Base-by-base conservation (phyloP, 2,113 vertebrate species). In the Fregata magnificens region DNA sequence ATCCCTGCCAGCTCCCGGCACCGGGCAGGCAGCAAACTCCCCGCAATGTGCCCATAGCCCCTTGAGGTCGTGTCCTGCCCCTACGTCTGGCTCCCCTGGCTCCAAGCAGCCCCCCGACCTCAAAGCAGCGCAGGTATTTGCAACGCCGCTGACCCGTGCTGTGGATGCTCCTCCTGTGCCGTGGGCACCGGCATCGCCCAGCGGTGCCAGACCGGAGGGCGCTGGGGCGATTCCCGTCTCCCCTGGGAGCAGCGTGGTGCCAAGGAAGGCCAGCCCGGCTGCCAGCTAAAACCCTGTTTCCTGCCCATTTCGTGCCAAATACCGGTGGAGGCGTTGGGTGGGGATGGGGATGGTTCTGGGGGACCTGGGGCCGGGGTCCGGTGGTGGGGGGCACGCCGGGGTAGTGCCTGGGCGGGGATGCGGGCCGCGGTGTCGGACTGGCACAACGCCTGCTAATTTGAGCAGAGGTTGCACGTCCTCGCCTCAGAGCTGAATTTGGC, bases 21-120 rank as follows among this genome's bases (percentile, higher is more conserved):
- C 34, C 1, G 6, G 52, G 26, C 36, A 5, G 40, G 49, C 84
- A 50, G 19, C 22, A 17, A 34, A 9, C 8, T 20, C 16, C 36
- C 6, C 16, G 3, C 24, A 2, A 0, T 3, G 6, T 22, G 4
- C 65, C 53, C 77, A 0, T 1, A 34, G 10, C 47, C 34, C 77
- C 81, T 13, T 13, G 9, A 13, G 24, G 7, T 21, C n/a, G 1
- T 8, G 12, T 2, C 29, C 40, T 53, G 17, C 29, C 62, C 34
- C 28, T 28, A 0, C 0, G 2, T 12, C 59, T 36, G 40, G 15
- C 59, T 19, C 36, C 34, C 50, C 16, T 18, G 9, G 13, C 76
- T 25, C 77, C 5, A 7, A 21, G 79, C 15, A 59, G 16, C 47
- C 53, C 69, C 62, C 40, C 6, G 0, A 16, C 76, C 76, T 55